Conservation (phyloP, 2,113 vertebrate species). For the Eurypyga helias region DNA sequence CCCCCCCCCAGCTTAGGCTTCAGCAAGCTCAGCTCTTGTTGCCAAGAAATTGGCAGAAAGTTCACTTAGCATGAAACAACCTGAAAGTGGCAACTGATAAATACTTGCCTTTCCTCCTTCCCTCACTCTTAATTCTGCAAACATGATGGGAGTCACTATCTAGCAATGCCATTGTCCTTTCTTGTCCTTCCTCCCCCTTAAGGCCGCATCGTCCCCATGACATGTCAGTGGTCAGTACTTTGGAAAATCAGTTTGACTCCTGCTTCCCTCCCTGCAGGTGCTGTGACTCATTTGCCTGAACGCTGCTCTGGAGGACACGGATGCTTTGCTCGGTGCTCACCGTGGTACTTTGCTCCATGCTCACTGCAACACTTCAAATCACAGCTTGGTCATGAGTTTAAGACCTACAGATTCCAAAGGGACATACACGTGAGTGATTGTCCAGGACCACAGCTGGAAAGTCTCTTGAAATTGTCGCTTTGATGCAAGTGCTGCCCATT, state of each 20-base stretch:
- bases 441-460: neutral
- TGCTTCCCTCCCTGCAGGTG: conserved; percentile 13
- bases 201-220: neutral
- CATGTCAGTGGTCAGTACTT: conserved; percentile 3
- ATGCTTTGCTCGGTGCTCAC: neutral
- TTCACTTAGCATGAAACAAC: neutral
- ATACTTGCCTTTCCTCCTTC: neutral
- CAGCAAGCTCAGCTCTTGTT: neutral
- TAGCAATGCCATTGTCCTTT: neutral
- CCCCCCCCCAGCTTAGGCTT: neutral
- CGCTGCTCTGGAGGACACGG: neutral
- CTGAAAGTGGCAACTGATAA: neutral
- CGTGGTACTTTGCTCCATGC: neutral
- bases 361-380: neutral
- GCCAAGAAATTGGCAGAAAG: neutral
- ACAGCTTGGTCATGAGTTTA: neutral
- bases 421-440: neutral
- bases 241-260: conserved; percentile 39
- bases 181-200: neutral
- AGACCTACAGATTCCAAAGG: neutral
- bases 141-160: neutral
- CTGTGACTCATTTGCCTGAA: conserved; percentile 12
- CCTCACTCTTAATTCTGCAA: neutral
- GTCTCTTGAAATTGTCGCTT: neutral
- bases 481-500: neutral